phyloP scores from a whole-genome alignment of 2,888 invertebrate species.

The Nephrotoma guestfalica region DNA sequence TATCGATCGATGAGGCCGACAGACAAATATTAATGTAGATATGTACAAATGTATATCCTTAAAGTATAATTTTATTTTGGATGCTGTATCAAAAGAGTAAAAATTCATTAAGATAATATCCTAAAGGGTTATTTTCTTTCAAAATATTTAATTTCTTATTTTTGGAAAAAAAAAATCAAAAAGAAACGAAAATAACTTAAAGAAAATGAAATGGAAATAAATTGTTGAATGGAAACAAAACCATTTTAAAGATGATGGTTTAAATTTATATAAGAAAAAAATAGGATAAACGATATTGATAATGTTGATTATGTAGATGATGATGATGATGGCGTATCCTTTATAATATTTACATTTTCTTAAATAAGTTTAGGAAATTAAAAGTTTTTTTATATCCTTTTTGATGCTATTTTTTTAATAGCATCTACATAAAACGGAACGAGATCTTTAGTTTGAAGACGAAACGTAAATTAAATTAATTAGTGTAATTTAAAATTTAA shows the following conservation, averaged over 20 bases:
- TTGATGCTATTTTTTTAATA: neutral
- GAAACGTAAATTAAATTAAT: neutral
- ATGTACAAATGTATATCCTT: neutral
- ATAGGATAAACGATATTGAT: neutral
- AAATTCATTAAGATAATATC: neutral
- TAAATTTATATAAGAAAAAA: neutral
- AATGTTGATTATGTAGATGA: neutral
- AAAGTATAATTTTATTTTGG: neutral
- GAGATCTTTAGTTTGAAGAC: neutral
- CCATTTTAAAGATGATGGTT: neutral
- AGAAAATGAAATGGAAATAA: neutral
- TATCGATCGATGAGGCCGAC: neutral
- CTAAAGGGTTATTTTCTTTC: neutral
- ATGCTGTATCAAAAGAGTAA: neutral
- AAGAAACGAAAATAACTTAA: neutral
- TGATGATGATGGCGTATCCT: neutral
- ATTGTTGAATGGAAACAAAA: neutral
- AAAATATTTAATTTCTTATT: neutral
- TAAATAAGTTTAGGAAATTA: neutral
- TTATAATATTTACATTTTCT: neutral
- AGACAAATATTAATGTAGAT: neutral
- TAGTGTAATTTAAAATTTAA: neutral
- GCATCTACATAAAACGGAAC: neutral
- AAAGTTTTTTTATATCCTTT: neutral
- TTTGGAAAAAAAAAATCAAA: neutral